A percentile compares a stretch with the other conserved stretches of the same genome.
Evolutionary conservation across 2,797 vertebrate genomes (phyloP).

Genomic region (Emydoidea blandingii): DNA sequence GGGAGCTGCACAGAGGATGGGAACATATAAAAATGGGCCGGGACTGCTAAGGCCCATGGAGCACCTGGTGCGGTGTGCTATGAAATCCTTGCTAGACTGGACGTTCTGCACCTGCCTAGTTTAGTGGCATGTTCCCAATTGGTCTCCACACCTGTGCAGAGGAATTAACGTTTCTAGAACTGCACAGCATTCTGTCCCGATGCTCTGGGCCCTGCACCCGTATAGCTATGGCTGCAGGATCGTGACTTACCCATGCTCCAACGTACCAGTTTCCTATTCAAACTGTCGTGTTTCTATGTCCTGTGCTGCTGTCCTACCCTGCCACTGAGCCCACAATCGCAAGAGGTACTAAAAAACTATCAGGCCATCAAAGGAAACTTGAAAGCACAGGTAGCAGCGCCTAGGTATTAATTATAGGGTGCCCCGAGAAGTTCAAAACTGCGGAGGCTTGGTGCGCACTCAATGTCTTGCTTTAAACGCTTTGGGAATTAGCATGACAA

Average conservation of each 20-base stretch:
- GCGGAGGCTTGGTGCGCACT: accelerated
- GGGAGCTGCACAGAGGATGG: accelerated
- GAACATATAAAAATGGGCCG: not conserved
- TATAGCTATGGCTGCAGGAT: accelerated
- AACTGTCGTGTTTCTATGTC: accelerated
- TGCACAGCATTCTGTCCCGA: not conserved
- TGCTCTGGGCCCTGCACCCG: not conserved
- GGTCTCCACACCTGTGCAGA: accelerated
- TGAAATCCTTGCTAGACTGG: too few relatives aligned
- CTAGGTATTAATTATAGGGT: accelerated
- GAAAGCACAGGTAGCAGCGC: accelerated
- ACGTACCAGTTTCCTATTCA: accelerated
- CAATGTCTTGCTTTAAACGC: not conserved
- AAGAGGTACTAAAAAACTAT: accelerated
- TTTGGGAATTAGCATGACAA: not conserved
- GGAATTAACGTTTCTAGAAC: accelerated
- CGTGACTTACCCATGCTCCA: accelerated
- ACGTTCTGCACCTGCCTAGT: too few relatives aligned
- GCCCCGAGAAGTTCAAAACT: accelerated
- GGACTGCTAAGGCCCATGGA: not conserved
- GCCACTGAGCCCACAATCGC: accelerated
- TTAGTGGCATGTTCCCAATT: not conserved
- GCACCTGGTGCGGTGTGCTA: too few relatives aligned
- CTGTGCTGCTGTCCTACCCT: not conserved
- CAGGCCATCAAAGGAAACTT: not conserved